phyloP scores from a whole-genome alignment of 1,140 invertebrate species.

The Hycleus cichorii region DNA sequence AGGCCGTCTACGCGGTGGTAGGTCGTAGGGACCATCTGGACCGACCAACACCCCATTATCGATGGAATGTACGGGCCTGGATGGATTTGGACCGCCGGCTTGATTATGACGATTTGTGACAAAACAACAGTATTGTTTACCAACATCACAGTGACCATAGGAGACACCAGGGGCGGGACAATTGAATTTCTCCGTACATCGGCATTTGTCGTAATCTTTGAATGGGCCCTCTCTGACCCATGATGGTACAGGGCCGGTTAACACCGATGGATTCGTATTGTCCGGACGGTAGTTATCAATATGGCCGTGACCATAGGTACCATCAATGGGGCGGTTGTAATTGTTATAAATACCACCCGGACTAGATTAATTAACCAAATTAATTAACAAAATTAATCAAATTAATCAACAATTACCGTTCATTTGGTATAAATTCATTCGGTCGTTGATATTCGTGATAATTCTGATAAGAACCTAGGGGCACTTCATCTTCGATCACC shows the following conservation, averaged over 20 bases:
- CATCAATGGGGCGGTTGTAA: conserved; percentile 2
- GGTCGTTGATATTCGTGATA: not conserved
- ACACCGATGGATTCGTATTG: conserved; percentile 19
- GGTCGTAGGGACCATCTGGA: conserved; percentile 45
- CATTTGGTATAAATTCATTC: not conserved
- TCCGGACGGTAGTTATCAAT: conserved; percentile 7
- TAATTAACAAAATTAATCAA: not conserved
- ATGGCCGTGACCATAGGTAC: conserved; percentile 14
- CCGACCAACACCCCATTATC: conserved; percentile 47
- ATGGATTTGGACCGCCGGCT: conserved; percentile 33
- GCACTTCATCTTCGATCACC: not conserved
- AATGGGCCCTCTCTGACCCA: conserved; percentile 41
- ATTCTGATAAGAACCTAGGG: not conserved
- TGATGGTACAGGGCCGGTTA: conserved; percentile 42
- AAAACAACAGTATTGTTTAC: conserved; percentile 50
- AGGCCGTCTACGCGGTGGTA: not conserved
- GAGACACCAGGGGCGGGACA: conserved; percentile 48
- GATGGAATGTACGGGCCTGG: conserved; percentile 30
- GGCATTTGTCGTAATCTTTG: conserved; percentile 46
- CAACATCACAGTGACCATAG: conserved; percentile 48
- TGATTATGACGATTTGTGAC: conserved; percentile 33
- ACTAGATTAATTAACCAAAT: conserved; percentile 8
- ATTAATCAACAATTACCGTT: not conserved
- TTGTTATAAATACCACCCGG: conserved; percentile 20
- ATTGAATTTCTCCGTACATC: conserved; percentile 50